A percentile compares a stretch with the other conserved stretches of the same genome.
Evolutionary conservation across 2,797 vertebrate species (phyloP).

Genomic region (Petrocephalus schoutedeni): DNA sequence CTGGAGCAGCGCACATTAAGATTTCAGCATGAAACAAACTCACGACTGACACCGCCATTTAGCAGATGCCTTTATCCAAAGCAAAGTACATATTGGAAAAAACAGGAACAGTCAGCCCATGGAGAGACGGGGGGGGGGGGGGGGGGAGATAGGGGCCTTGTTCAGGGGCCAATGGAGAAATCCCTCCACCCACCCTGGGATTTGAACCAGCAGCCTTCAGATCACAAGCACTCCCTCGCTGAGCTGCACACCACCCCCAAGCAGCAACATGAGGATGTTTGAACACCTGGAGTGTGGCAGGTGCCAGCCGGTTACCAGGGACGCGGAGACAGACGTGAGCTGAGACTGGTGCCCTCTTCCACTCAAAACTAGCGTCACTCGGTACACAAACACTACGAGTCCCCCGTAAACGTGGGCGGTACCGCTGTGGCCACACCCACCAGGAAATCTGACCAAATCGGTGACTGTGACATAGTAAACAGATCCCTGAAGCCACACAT

Average conservation of each 20-base stretch:
- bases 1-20: neutral
- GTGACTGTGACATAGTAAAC: neutral
- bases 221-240: neutral
- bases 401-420: neutral
- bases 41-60: neutral
- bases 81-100: neutral
- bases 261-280: neutral
- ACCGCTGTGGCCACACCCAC: neutral
- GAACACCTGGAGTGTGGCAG: neutral
- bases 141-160: neutral
- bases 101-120: neutral
- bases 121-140: neutral
- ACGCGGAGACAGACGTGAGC: neutral
- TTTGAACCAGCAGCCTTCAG: neutral
- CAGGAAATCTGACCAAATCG: neutral
- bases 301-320: neutral
- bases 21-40: neutral
- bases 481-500: neutral
- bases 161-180: too few relatives aligned
- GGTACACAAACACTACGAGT: neutral
- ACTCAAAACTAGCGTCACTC: neutral
- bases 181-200: neutral
- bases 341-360: neutral
- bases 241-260: neutral
- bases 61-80: neutral